A percentile compares a stretch with the other conserved stretches of the same genome.
phyloP scores from a whole-genome alignment of 2,797 vertebrate genomes.

The Melanotaenia nigrans region DNA sequence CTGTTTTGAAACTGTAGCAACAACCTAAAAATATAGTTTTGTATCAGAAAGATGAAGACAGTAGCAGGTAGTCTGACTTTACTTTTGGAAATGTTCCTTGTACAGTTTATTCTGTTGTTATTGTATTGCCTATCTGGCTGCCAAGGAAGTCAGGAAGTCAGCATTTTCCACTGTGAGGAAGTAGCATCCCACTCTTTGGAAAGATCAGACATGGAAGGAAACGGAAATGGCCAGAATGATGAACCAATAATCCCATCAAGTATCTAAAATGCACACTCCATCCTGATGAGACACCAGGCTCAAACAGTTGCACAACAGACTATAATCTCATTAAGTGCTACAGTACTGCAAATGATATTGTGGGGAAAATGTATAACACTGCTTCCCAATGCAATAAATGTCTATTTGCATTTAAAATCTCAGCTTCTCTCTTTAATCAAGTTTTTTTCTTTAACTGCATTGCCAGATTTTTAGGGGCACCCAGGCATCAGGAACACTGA shows the following conservation, averaged over 20 bases:
- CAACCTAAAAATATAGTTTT: constrained; percentile 75
- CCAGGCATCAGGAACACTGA: constrained; percentile 68
- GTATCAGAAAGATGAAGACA: constrained; percentile 63
- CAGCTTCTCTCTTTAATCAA: constrained; percentile 71
- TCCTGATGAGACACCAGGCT: constrained; percentile 32
- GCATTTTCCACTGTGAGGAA: constrained; percentile 72
- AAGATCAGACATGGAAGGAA: constrained; percentile 43
- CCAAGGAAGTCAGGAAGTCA: constrained; percentile 58
- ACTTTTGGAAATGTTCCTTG: constrained; percentile 63
- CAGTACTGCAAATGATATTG: constrained; percentile 66
- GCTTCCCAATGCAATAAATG: constrained; percentile 75
- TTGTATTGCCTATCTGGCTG: constrained; percentile 55
- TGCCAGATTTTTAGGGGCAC: constrained; percentile 50
- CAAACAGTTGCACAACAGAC: constrained; percentile 52
- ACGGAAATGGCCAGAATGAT: constrained; percentile 24
- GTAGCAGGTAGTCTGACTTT: constrained; percentile 48
- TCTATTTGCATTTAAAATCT: constrained; percentile 73
- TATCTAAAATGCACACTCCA: constrained; percentile 47
- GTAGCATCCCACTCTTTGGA: constrained; percentile 56
- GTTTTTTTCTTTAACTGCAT: constrained; percentile 45
- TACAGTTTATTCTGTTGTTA: constrained; percentile 65
- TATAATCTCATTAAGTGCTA: constrained; percentile 52
- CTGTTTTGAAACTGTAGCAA: constrained; percentile 70
- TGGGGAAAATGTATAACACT: constrained; percentile 69
- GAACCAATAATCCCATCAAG: constrained; percentile 41